Base-by-base conservation (phyloP, 2,797 vertebrate genomes). In the Gambusia yucatana region DNA sequence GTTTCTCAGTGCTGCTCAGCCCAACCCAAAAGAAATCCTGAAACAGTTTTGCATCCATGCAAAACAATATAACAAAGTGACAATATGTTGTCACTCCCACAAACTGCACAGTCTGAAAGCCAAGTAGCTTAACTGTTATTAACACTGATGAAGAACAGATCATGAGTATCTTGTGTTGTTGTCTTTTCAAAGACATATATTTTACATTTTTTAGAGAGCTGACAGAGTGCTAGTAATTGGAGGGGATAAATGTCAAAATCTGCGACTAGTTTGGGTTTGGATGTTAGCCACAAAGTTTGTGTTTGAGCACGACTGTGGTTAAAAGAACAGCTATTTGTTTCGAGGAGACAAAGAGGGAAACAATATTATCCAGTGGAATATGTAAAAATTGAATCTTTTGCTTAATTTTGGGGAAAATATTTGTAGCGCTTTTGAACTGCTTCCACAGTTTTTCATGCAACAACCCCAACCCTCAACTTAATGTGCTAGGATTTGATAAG, bases 191-290 rank as follows among this genome's bases (percentile, higher is more conserved):
- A 39, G 44, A 39, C 22, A 10, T 8, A n/a, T 63, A 44, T 44
- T 47, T 1, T 36, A 3, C 1, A 17, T n/a, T 67, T 6, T 33
- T 65, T 17, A 67, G 61, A 67, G 22, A 50, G 44, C 20, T 75
- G 43, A 61, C n/a, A 61, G n/a, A 22, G 25, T 44, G 16, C 47
- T 65, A 39, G 30, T 50, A 25, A 28, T 20, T 59, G 50, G 25
- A 52, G 52, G 20, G n/a, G 33, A 55, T 80, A 73, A 44, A 57
- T 69, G 72, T 77, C 63, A 86, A 63, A 47, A 46, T 36, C 22
- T 41, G 36, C 73, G 43, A 43, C 36, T 57, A 14, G 43, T 75
- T 71, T 84, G 65, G 11, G 36, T 72, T 63, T 16, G 1, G 30
- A 25, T 22, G 73, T 79, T 7, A 75, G 39, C 76, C 44, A 70